These are phyloP conservation scores for Leptopterna dolabrata DNA, from an alignment of 2,888 invertebrate genomes.

Conservation along the genomic window DNA sequence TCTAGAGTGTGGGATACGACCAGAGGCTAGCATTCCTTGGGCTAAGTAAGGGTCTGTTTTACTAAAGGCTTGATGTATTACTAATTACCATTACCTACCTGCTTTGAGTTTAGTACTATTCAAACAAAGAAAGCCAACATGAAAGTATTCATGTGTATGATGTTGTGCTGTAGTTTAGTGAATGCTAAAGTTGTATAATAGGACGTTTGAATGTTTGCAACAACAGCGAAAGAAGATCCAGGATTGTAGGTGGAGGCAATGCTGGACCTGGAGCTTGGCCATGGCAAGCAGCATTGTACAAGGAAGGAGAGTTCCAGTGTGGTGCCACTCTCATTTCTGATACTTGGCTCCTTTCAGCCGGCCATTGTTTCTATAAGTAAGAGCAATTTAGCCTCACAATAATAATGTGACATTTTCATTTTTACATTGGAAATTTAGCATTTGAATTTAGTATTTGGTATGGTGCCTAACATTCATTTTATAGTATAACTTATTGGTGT, in stretches of 20 bases:
- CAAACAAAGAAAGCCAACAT: too few species aligned
- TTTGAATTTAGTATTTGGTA: too few species aligned
- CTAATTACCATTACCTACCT: neutral
- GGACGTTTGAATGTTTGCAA: neutral
- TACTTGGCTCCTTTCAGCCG: slow-evolving; percentile 82
- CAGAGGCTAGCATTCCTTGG: slow-evolving; percentile 74
- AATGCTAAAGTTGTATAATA: too few species aligned
- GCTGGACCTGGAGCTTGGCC: slow-evolving; percentile 84
- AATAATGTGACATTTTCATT: too few species aligned
- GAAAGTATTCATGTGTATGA: too few species aligned
- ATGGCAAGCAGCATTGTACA: slow-evolving; percentile 87
- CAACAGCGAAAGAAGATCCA: slow-evolving; percentile 66
- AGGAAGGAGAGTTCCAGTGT: slow-evolving; percentile 87
- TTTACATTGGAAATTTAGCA: too few species aligned
- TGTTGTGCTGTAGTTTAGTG: neutral
- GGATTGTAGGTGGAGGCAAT: slow-evolving; percentile 85
- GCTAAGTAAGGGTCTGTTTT: slow-evolving; percentile 72
- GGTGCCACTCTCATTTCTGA: slow-evolving; percentile 80
- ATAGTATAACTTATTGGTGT: too few species aligned
- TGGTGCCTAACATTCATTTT: too few species aligned
- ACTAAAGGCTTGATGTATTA: neutral
- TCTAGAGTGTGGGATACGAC: slow-evolving; percentile 78
- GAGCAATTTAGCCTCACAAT: too few species aligned
- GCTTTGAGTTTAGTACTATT: too few species aligned
- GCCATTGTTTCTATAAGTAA: slow-evolving; percentile 85